These are phyloP conservation scores for Patella pellucida DNA, from an alignment of 2,888 invertebrate species.

Conservation along the genomic window DNA sequence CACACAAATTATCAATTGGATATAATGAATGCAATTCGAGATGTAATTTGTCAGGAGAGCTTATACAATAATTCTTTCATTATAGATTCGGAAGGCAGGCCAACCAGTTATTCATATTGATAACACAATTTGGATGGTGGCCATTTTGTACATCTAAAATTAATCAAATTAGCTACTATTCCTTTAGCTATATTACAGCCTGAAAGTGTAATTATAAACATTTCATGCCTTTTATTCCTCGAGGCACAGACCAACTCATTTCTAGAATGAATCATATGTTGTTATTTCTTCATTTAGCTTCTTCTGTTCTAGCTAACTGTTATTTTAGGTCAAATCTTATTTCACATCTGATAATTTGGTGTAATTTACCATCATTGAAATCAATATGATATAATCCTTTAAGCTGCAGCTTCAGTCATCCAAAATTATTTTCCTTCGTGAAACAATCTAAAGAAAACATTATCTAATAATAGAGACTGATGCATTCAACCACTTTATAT, in stretches of 20 bases:
- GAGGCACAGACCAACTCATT: constrained; percentile 10
- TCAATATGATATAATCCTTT: constrained; percentile 10
- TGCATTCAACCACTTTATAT: too few relatives aligned
- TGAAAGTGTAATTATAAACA: constrained; percentile 11
- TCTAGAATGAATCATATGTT: constrained; percentile 12
- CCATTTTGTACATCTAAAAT: constrained; percentile 11
- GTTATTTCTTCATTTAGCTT: constrained; percentile 10
- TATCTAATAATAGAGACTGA: too few relatives aligned
- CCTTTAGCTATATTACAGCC: constrained; percentile 10
- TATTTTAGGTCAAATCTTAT: constrained; percentile 11
- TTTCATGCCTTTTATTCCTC: constrained; percentile 10
- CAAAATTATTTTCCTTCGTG: background rate
- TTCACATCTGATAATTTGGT: constrained; percentile 11
- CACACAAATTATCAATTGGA: constrained; percentile 27
- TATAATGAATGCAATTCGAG: constrained; percentile 28
- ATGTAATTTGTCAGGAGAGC: constrained; percentile 12
- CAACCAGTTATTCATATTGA: constrained; percentile 22
- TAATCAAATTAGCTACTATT: constrained; percentile 10
- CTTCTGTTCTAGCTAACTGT: constrained; percentile 8
- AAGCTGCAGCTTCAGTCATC: background rate
- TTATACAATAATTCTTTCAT: constrained; percentile 24
- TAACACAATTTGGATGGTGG: constrained; percentile 22
- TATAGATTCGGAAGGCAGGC: constrained; percentile 20
- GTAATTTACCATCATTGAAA: constrained; percentile 11
- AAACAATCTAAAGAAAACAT: background rate